Percentiles rank a stretch among this genome's conserved stretches.
Evolutionary conservation across 2,888 invertebrate species (phyloP).

Genomic region (Dicyrtoma fusca): DNA sequence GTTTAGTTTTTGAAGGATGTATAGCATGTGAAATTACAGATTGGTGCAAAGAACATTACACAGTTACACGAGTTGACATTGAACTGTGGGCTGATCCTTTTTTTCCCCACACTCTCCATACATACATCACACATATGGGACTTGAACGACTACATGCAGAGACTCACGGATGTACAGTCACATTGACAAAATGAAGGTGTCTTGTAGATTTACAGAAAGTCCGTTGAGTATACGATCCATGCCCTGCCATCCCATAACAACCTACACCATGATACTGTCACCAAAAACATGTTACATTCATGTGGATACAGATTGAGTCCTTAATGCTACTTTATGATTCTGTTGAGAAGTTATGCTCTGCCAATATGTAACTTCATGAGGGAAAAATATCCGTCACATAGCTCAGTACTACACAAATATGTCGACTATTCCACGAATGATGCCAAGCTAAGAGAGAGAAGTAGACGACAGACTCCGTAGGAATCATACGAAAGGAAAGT

Average conservation of each 20-base stretch:
- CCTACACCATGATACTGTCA: slow-evolving; percentile 32
- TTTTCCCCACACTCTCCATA: not conserved
- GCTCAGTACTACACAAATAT: slow-evolving; percentile 10
- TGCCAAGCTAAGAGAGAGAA: not conserved
- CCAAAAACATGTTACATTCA: slow-evolving; percentile 31
- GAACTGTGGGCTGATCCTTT: slow-evolving; percentile 26
- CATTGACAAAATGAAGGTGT: not conserved
- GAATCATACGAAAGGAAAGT: not conserved
- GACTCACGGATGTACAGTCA: no score
- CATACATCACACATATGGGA: not conserved
- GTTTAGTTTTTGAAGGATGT: not conserved
- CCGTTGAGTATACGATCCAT: not conserved
- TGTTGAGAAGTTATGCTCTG: slow-evolving; percentile 22
- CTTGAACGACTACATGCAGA: not conserved
- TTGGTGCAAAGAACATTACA: slow-evolving; percentile 29
- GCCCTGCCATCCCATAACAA: slow-evolving; percentile 12
- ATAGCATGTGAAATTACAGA: slow-evolving; percentile 22
- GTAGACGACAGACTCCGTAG: no score
- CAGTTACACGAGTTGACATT: slow-evolving; percentile 33
- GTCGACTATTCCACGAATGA: not conserved
- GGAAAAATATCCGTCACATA: not conserved
- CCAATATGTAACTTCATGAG: slow-evolving; percentile 2
- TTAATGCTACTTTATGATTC: slow-evolving; percentile 29
- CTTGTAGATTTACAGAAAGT: not conserved
- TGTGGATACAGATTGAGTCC: slow-evolving; percentile 36